Base-by-base conservation (phyloP, 1,140 invertebrate species). In the Drosophila kanapiae region DNA sequence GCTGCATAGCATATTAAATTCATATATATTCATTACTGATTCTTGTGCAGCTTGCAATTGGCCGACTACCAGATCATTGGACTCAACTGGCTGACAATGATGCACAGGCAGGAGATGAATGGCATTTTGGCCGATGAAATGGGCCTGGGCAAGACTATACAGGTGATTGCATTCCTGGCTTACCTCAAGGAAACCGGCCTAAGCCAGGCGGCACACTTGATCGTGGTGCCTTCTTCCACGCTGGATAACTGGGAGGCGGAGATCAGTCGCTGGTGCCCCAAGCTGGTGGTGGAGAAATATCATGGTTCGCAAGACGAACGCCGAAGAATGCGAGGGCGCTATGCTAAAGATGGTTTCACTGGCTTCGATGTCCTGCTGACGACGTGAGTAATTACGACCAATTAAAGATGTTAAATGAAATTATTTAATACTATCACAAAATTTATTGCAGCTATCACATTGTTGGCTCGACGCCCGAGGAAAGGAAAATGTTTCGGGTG, bases 81-180 rank as follows among this genome's bases (percentile, higher is more conserved):
- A 8, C 93, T 99, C 1, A 99, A 99, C 92, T 99, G 98, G 98
- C 93, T 99, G 0, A 95, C 96, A 0, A 95, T 99, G 4, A 96
- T 99, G 94, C 96, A 99, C 88, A 95, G 96, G 31, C 97, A 98
- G 78, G 95, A 97, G 35, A 95, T 99, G 3, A 99, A 98, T 93
- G 97, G 97, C n/a, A 99, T 99, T 80, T 93, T 99, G 58, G 98
- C 98, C 0, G 96, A 97, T 91, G 97, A 97, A 93, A 97, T 97
- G 97, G 98, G 98, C 38, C 93, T 94, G 11, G 98, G 98, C 1
- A 99, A 99, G 94, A 99, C 98, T 0, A 95, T 99, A 60, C 98
- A 99, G 93, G 95, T 97, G 16, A 97, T 97, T 74, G 95, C 98
- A 3, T 99, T 99, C 93, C 94, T 99, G 6, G 97, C 98, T 1